Evolutionary conservation across 1,140 invertebrate genomes (phyloP).

Genomic region (Cotesia chilonis): DNA sequence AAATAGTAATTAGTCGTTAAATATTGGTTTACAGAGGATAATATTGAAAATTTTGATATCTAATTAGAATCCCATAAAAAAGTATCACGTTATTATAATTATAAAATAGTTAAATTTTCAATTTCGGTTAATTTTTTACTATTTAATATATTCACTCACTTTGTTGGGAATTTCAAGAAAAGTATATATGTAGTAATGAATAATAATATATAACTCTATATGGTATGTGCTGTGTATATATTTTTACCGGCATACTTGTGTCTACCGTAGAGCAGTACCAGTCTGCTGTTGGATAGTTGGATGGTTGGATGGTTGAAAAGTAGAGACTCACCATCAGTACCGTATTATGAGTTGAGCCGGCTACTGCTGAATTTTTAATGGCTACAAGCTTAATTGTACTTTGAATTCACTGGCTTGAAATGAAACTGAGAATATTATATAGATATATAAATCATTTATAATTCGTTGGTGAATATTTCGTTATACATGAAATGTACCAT

Average conservation of each 20-base stretch:
- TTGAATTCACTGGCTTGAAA: conserved; percentile 46
- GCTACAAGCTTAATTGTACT: conserved; percentile 51
- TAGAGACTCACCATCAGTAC: conserved; percentile 22
- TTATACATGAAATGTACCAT: conserved; percentile 32
- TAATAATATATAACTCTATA: not conserved
- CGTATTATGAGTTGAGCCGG: conserved; percentile 43
- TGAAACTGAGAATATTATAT: conserved; percentile 35
- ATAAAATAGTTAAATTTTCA: too few relatives aligned
- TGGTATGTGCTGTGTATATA: not conserved
- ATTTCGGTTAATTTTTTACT: not conserved
- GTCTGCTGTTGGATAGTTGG: too few relatives aligned
- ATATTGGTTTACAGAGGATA: not conserved
- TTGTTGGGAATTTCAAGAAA: too few relatives aligned
- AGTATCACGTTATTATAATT: not conserved
- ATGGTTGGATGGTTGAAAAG: too few relatives aligned
- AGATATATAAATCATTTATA: not conserved
- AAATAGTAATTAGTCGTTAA: too few relatives aligned
- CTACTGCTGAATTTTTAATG: conserved; percentile 52
- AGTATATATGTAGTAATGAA: too few relatives aligned
- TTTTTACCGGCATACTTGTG: not conserved
- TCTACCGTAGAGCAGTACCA: not conserved
- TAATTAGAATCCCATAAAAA: conserved; percentile 24
- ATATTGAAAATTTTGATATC: conserved; percentile 9
- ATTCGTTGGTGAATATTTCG: conserved; percentile 8
- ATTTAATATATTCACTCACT: too few relatives aligned